Evolutionary conservation across 2,888 invertebrate genomes (phyloP), one percentile per base, ranked within the genome.

Genomic region (Hoplodrina blanda): DNA sequence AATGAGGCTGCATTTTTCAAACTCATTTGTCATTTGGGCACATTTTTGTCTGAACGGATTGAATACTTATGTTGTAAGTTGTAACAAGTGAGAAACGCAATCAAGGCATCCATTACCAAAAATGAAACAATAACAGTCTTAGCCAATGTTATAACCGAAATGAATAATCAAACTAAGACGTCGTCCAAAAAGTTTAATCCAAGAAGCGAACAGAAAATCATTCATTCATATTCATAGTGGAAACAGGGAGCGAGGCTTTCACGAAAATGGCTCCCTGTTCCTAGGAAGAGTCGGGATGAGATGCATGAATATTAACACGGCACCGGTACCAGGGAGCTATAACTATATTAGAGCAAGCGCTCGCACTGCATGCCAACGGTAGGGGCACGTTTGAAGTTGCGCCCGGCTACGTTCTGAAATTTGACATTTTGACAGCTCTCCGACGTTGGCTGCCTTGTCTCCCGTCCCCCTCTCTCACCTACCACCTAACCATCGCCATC

Each of bases 361-460:
- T 84, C 85, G 89, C 90, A 90, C 89, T 93, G 94, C 94, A 93
- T 89, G 93, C 93, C 92, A 90, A 89, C 93, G 91, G 93, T 92
- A 91, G 93, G 92, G 93, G 95, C 95, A 94, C 95, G 95, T 95
- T 95, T 95, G 95, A 95, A 95, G 93, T 95, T 94, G 92, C 93
- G 94, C 94, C 92, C 92, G 91, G 93, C 93, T 90, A 91, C 92
- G 95, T 95, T 92, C 95, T 93, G 95, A 96, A 96, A 96, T 96
- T 96, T 96, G 96, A 96, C 96, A 94, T 96, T 96, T 96, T 96
- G 96, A 96, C 96, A 96, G 96, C 92, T 94, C 95, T 93, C 95
- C 95, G 95, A 95, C 95, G 95, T 91, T 92, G 91, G 92, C 91
- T 89, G 92, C 91, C 91, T 92, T 91, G 88, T 89, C 90, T 87